A percentile compares a stretch with the other conserved stretches of the same genome.
Conservation (phyloP, 2,888 invertebrate genomes). For the Coleophora flavipennella region DNA sequence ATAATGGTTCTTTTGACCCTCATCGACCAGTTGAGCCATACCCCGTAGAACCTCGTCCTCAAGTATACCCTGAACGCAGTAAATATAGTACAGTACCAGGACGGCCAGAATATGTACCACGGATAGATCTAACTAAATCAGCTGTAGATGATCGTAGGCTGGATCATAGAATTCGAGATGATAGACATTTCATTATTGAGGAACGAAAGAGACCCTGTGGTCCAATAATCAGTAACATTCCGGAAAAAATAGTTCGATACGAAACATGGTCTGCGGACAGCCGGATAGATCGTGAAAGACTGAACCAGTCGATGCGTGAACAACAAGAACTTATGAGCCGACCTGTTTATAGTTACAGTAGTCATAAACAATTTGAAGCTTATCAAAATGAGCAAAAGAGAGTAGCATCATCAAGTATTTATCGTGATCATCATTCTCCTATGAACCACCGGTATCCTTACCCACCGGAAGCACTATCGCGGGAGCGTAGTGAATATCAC, state of each 20-base stretch:
- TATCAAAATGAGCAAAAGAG: constrained; percentile 58
- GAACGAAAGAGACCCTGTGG: constrained; percentile 57
- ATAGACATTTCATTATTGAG: constrained; percentile 53
- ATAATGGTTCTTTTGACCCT: constrained; percentile 48
- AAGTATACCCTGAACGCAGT: constrained; percentile 41
- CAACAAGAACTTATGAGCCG: constrained; percentile 57
- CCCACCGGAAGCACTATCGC: constrained; percentile 33
- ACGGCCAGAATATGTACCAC: constrained; percentile 52
- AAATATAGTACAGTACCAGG: constrained; percentile 37
- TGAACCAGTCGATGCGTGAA: constrained; percentile 48
- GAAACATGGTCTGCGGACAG: constrained; percentile 61
- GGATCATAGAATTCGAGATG: constrained; percentile 51
- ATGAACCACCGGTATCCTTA: constrained; percentile 43
- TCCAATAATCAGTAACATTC: constrained; percentile 61
- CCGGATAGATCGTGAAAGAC: constrained; percentile 44
- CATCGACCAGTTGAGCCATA: constrained; percentile 41
- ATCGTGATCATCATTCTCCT: constrained; percentile 44
- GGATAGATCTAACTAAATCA: constrained; percentile 62
- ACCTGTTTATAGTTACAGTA: constrained; percentile 58
- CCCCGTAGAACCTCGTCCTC: constrained; percentile 48
- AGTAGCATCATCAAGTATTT: constrained; percentile 29
- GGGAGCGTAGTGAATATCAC: constrained; percentile 48
- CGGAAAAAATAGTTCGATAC: constrained; percentile 60
- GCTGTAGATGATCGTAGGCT: constrained; percentile 41
- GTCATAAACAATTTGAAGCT: constrained; percentile 58